Evolutionary conservation across 64 coral and sea anemone genomes (phyloP), one percentile per base, ranked within the genome.

Genomic region (Hydrozoanthus tunicans): DNA sequence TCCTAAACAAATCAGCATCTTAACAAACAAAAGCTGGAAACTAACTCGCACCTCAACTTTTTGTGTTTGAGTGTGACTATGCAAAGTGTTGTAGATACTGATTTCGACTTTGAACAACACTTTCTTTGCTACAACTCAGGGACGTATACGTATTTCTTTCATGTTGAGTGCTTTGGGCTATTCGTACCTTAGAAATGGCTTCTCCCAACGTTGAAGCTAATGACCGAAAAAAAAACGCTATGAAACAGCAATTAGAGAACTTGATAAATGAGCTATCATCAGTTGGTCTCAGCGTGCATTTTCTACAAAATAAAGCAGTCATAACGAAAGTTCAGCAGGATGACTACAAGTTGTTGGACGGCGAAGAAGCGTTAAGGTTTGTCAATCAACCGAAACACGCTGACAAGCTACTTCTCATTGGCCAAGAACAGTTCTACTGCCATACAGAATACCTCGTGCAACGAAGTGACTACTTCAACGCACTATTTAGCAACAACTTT

Each of bases 351-450:
- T 55, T 99, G 3, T 52, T 94, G 9, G 92, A 99, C 32, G 97
- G 97, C 10, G 92, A 99, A 78, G 92, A 95, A 20, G 97, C 97
- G 5, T 70, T 96, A 55, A 91, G 96, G 75, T 93, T 93, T 64
- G 94, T 99, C 14, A 99, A 99, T 59, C 91, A 95, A 62, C 92
- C 97, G 3, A 81, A 93, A 65, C 91, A 92, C 57, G 94, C 97
- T 6, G 94, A 99, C 64, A 99, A 99, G 24, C 89, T 99, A 12
- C 69, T 99, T 60, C 80, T 82, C 55, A 89, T 99, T 14, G 92
- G 90, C 14, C 77, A 90, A 55, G 89, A 93, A 66, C 81, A 93
- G 63, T 99, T 96, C 51, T 99, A 93, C 55, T 99, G 97, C 57
- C 97, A 99, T 55, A 93, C 94, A 5, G 92, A 96, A 53, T 99